These are phyloP conservation scores for Pterocles orientalis DNA, from an alignment of 2,113 vertebrate genomes.

Conservation along the genomic window DNA sequence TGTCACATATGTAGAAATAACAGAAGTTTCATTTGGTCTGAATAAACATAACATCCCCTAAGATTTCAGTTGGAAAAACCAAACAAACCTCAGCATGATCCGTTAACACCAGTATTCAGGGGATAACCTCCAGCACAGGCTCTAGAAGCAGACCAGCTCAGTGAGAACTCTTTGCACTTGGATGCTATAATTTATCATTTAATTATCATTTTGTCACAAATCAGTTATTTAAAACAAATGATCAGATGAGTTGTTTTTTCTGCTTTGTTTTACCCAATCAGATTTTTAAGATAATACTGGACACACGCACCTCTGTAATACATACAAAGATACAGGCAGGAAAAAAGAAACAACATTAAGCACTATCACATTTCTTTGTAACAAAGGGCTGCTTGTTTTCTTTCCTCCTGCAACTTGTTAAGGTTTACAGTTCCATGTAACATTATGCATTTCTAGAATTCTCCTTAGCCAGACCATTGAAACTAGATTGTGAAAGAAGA, in stretches of 20 bases:
- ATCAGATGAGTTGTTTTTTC: neutral
- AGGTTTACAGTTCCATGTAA: neutral
- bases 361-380: neutral
- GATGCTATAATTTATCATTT: neutral
- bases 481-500: neutral
- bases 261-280: neutral
- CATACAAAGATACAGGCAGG: neutral
- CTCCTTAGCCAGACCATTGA: neutral
- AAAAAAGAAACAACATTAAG: neutral
- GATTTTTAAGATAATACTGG: neutral
- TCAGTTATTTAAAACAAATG: neutral
- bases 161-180: neutral
- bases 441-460: neutral
- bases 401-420: neutral
- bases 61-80: neutral
- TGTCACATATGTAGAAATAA: slow-evolving; percentile 8
- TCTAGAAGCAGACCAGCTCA: neutral
- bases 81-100: neutral
- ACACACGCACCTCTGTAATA: neutral
- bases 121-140: neutral
- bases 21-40: neutral
- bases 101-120: neutral
- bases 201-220: neutral
- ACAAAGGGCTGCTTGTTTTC: neutral
- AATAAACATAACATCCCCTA: neutral